These are phyloP conservation scores for Petrocephalus microphthalmus DNA, from an alignment of 2,113 vertebrate species.

Conservation along the genomic window DNA sequence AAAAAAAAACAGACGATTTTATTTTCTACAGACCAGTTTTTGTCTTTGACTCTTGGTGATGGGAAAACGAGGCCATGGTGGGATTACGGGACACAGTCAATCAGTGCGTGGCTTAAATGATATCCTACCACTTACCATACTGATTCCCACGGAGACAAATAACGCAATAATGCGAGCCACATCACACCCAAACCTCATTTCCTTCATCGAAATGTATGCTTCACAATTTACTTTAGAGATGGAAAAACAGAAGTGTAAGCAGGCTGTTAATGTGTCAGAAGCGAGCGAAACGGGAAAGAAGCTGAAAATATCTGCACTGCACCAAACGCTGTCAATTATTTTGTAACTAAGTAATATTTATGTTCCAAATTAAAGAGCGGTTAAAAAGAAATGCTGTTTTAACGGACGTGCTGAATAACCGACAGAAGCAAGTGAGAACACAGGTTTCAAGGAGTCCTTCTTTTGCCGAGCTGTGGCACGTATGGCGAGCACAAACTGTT, in stretches of 20 bases:
- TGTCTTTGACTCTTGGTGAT: background rate
- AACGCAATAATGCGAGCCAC: background rate
- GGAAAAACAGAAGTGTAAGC: background rate
- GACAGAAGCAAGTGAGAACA: background rate
- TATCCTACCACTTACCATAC: background rate
- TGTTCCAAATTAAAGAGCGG: background rate
- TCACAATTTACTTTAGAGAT: background rate
- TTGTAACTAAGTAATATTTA: background rate
- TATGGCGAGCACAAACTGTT: background rate
- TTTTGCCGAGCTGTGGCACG: background rate
- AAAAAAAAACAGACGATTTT: background rate
- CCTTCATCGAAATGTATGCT: background rate
- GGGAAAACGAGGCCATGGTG: background rate
- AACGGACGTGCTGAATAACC: background rate
- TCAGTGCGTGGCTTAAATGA: background rate
- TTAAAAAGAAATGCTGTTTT: background rate
- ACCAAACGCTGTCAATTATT: background rate
- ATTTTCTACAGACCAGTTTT: background rate
- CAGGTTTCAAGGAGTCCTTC: background rate
- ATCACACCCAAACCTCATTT: background rate
- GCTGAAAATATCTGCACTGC: background rate
- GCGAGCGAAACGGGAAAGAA: background rate
- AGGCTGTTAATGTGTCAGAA: background rate
- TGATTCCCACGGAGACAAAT: background rate
- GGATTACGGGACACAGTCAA: background rate